Evolutionary conservation across 2,888 invertebrate genomes (phyloP).

Genomic region (Cryptocephalus primarius): DNA sequence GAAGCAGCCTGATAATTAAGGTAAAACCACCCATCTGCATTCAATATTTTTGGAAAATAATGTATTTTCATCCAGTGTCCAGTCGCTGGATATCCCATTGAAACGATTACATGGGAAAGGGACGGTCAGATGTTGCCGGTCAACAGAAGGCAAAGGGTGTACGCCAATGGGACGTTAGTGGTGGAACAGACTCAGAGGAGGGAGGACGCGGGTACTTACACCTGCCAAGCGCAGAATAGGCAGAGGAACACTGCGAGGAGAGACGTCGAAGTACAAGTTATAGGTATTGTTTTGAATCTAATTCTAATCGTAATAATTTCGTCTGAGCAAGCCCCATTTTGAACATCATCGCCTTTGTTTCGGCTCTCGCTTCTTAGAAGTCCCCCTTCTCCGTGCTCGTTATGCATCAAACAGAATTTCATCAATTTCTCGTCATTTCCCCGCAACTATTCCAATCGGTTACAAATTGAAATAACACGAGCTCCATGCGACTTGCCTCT

Average conservation of each 20-base stretch:
- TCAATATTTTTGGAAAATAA: not conserved
- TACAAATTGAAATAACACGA: too few species aligned
- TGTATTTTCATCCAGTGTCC: constrained; percentile 47
- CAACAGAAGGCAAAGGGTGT: constrained; percentile 80
- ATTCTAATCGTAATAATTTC: not conserved
- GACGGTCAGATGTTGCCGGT: constrained; percentile 79
- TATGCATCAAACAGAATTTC: too few species aligned
- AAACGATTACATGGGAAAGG: constrained; percentile 81
- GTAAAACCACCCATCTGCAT: constrained; percentile 3
- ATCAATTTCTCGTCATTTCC: too few species aligned
- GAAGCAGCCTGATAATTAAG: constrained; percentile 71
- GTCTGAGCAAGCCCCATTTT: too few species aligned
- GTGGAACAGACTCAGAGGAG: constrained; percentile 76
- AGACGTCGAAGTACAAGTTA: constrained; percentile 64
- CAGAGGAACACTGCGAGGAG: constrained; percentile 69
- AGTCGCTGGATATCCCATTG: constrained; percentile 81
- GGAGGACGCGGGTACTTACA: constrained; percentile 82
- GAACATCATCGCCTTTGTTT: too few species aligned
- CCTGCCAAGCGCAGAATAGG: constrained; percentile 78
- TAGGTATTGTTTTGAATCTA: constrained; percentile 41
- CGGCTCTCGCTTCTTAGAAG: too few species aligned
- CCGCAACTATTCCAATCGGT: too few species aligned
- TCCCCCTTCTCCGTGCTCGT: too few species aligned
- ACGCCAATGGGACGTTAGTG: constrained; percentile 75
- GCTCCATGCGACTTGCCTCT: too few species aligned